A percentile compares a stretch with the other conserved stretches of the same genome.
Evolutionary conservation across 2,113 vertebrate genomes (phyloP).

Genomic region (Prionailurus viverrinus): DNA sequence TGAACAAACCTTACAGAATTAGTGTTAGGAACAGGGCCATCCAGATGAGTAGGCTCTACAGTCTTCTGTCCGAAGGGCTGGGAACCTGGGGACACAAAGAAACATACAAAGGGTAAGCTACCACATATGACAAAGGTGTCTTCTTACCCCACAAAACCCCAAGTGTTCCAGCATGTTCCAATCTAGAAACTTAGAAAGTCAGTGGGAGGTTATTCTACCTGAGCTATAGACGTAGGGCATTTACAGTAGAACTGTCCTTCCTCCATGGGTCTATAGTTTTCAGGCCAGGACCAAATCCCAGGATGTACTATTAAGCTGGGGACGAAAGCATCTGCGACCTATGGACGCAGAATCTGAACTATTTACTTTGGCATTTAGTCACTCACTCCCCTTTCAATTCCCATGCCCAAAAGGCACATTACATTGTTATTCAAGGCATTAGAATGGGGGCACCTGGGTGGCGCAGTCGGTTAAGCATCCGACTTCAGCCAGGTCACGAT

Average conservation of each 20-base stretch:
- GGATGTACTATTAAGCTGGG: neutral
- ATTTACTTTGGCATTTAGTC: neutral
- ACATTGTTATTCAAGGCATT: neutral
- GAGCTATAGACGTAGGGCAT: neutral
- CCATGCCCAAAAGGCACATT: neutral
- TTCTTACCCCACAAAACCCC: neutral
- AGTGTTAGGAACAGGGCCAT: neutral
- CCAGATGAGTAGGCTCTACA: neutral
- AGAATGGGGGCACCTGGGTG: too few relatives aligned
- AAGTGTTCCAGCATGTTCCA: neutral
- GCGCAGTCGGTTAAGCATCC: too few relatives aligned
- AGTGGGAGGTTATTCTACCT: neutral
- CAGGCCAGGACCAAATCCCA: neutral
- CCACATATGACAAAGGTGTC: neutral
- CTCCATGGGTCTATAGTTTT: neutral
- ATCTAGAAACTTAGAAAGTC: neutral
- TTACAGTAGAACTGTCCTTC: neutral
- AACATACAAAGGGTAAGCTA: neutral
- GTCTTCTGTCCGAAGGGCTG: neutral
- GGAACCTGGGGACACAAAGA: neutral
- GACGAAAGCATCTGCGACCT: neutral
- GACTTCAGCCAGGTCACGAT: too few relatives aligned
- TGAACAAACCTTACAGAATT: neutral
- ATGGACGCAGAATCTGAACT: neutral
- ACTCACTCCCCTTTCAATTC: neutral